phyloP scores from a whole-genome alignment of 2,888 invertebrate genomes.

The Philereme transversata region DNA sequence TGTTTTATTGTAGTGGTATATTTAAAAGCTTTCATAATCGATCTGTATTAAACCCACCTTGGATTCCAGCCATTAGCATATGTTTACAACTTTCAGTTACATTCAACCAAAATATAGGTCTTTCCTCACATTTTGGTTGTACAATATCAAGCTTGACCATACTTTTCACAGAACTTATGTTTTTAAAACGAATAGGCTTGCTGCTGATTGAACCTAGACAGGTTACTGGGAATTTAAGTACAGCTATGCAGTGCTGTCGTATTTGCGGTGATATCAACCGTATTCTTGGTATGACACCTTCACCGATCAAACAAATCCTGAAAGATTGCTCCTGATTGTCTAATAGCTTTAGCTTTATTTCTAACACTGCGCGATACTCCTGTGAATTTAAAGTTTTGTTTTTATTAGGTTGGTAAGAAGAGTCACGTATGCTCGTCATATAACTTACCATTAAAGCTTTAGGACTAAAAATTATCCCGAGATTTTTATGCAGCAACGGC shows the following conservation, averaged over 20 bases:
- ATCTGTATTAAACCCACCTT: slow-evolving; percentile 49
- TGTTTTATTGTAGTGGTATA: no score
- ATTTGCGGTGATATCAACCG: slow-evolving; percentile 56
- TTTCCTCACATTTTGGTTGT: slow-evolving; percentile 50
- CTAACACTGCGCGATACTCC: slow-evolving; percentile 75
- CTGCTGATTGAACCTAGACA: slow-evolving; percentile 67
- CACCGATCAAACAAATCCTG: slow-evolving; percentile 73
- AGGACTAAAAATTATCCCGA: slow-evolving; percentile 71
- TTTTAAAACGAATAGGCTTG: slow-evolving; percentile 64
- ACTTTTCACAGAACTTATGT: slow-evolving; percentile 63
- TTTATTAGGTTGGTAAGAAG: background rate
- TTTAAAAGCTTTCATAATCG: background rate
- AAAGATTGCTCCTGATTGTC: slow-evolving; percentile 69
- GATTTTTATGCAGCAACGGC: slow-evolving; percentile 68
- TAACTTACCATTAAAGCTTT: slow-evolving; percentile 62
- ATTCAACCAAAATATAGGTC: slow-evolving; percentile 67
- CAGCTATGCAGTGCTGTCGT: slow-evolving; percentile 53
- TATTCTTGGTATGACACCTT: slow-evolving; percentile 76
- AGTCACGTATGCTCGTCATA: background rate
- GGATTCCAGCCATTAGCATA: slow-evolving; percentile 47
- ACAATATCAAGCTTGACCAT: slow-evolving; percentile 53
- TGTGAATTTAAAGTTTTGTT: slow-evolving; percentile 42
- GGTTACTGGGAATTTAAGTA: slow-evolving; percentile 67
- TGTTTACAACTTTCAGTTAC: slow-evolving; percentile 45
- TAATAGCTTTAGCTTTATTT: slow-evolving; percentile 69